These are phyloP conservation scores for Periplaneta americana DNA, from an alignment of 1,140 invertebrate species.

Conservation along the genomic window DNA sequence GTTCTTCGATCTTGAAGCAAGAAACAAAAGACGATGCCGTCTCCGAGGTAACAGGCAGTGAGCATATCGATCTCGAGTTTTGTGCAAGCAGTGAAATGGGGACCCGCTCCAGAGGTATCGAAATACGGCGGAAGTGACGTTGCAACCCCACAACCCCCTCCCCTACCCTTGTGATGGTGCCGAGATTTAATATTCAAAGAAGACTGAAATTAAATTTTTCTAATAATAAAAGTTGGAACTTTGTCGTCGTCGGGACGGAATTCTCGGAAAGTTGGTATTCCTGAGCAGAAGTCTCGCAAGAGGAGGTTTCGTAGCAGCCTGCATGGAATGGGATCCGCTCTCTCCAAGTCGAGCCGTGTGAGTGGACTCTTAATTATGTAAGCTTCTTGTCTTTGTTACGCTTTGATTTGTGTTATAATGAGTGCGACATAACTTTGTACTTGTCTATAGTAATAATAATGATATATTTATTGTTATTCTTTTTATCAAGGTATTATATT, in stretches of 20 bases:
- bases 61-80: too few species aligned
- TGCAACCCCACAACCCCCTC: not conserved
- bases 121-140: not conserved
- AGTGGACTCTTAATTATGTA: slow-evolving; percentile 4
- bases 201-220: not conserved
- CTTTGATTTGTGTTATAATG: too few species aligned
- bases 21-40: too few species aligned
- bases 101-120: not conserved
- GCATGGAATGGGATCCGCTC: slow-evolving; percentile 21
- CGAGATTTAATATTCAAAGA: not conserved
- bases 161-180: not conserved
- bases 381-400: too few species aligned
- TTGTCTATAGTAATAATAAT: too few species aligned
- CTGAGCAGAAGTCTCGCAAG: not conserved
- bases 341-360: slow-evolving; percentile 18
- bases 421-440: too few species aligned
- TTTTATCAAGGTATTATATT: too few species aligned
- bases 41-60: too few species aligned
- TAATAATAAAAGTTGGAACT: not conserved
- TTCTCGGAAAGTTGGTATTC: not conserved
- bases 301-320: not conserved
- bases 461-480: too few species aligned
- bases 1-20: too few species aligned
- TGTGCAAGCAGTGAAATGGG: too few species aligned
- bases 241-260: not conserved